Evolutionary conservation across 1,140 invertebrate species (phyloP).

Genomic region (Neelides sp.): DNA sequence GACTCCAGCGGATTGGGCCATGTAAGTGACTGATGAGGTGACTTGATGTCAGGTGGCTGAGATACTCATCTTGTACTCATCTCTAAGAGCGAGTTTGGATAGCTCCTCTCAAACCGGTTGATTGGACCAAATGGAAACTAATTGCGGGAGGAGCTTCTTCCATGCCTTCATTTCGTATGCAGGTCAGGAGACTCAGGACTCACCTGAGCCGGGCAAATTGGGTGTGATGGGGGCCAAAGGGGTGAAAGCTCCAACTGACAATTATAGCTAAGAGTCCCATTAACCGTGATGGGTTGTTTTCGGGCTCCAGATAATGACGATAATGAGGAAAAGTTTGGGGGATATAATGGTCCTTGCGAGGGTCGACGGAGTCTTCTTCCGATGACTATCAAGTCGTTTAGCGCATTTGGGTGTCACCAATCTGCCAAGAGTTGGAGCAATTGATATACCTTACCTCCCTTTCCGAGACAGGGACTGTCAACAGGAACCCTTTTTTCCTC

Average conservation of each 20-base stretch:
- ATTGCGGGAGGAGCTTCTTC: slow-evolving; percentile 16
- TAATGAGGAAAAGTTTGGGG: slow-evolving; percentile 20
- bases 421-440: slow-evolving; percentile 23
- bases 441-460: slow-evolving; percentile 22
- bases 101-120: slow-evolving; percentile 22
- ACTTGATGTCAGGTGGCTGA: no score
- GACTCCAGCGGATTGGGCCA: no score
- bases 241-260: slow-evolving; percentile 14
- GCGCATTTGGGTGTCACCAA: slow-evolving; percentile 28
- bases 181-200: slow-evolving; percentile 13
- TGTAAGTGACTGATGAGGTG: no score
- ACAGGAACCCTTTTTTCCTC: slow-evolving; percentile 5
- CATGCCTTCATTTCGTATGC: slow-evolving; percentile 15
- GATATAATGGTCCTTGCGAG: slow-evolving; percentile 8
- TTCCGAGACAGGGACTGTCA: slow-evolving; percentile 25
- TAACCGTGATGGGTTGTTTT: slow-evolving; percentile 22
- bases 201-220: slow-evolving; percentile 14
- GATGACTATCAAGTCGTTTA: slow-evolving; percentile 28
- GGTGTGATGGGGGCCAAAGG: slow-evolving; percentile 4
- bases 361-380: not conserved
- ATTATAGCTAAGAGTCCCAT: slow-evolving; percentile 27
- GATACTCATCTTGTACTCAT: no score
- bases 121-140: slow-evolving; percentile 26
- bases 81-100: not conserved
- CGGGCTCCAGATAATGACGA: slow-evolving; percentile 19